Percentiles rank a stretch among this genome's conserved stretches.
phyloP scores from a whole-genome alignment of 2,113 vertebrate species.

The Sebastes schlegelii region DNA sequence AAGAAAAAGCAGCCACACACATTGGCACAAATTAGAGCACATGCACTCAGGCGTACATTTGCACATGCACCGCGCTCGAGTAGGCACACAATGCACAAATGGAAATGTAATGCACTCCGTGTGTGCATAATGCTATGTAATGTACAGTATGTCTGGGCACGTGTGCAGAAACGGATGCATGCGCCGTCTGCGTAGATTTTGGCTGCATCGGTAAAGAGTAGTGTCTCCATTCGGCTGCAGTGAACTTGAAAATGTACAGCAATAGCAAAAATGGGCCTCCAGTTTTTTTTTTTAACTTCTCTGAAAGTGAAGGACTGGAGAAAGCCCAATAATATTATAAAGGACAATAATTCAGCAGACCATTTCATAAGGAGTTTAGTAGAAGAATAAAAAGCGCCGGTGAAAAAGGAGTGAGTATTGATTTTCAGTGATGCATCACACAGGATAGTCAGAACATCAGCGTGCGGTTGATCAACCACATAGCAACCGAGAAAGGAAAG shows the following conservation, averaged over 20 bases:
- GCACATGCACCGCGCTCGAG: conserved; percentile 24
- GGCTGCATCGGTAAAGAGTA: conserved; percentile 53
- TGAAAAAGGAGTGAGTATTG: conserved; percentile 58
- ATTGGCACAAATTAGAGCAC: conserved; percentile 57
- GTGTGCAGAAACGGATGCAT: conserved; percentile 42
- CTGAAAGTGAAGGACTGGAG: conserved; percentile 17
- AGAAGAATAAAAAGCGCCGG: conserved; percentile 39
- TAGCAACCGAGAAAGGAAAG: conserved; percentile 43
- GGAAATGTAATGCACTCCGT: conserved; percentile 22
- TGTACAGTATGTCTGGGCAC: conserved; percentile 39
- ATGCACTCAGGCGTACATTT: conserved; percentile 33
- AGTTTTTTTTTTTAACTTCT: not conserved
- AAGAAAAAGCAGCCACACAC: conserved; percentile 34
- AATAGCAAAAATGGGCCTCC: conserved; percentile 23
- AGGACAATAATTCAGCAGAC: conserved; percentile 34
- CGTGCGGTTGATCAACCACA: conserved; percentile 63
- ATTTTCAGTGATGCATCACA: conserved; percentile 57
- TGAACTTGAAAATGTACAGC: conserved; percentile 47
- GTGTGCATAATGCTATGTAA: conserved; percentile 47
- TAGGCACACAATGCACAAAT: conserved; percentile 40
- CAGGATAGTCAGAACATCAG: conserved; percentile 58
- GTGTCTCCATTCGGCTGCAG: conserved; percentile 31
- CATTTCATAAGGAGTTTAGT: conserved; percentile 37
- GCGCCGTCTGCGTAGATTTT: conserved; percentile 54
- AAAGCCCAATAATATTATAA: conserved; percentile 25